Percentiles rank a stretch among this genome's conserved stretches.
These are phyloP conservation scores for Brachirus orientalis DNA, from an alignment of 2,113 vertebrate genomes.

Conservation along the genomic window DNA sequence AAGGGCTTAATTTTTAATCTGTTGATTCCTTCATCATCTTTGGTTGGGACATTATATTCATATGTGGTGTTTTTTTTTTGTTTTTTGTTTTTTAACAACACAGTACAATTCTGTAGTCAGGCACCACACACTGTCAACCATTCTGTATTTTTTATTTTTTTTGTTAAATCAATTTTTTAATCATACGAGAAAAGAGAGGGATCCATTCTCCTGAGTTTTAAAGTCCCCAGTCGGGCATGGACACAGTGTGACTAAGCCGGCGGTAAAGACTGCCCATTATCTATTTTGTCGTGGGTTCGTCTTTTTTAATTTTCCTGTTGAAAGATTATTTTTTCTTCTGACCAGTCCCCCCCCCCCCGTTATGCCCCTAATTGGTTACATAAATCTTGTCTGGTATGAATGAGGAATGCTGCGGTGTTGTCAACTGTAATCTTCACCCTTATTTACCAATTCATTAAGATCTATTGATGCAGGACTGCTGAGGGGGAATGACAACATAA, in stretches of 20 bases:
- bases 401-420: constrained; percentile 99
- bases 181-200: constrained; percentile 27
- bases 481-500: constrained; percentile 99
- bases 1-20: constrained; percentile 67
- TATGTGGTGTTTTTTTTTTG: constrained; percentile 25
- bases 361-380: constrained; percentile 99
- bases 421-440: constrained; percentile 99
- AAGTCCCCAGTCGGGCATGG: constrained; percentile 76
- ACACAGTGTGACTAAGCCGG: constrained; percentile 86
- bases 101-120: constrained; percentile 21
- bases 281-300: constrained; percentile 93
- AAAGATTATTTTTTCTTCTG: constrained; percentile 95
- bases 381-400: constrained; percentile 99
- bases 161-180: constrained; percentile 63
- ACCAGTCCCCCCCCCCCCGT: constrained; percentile 91
- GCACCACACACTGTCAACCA: constrained; percentile 8
- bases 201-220: constrained; percentile 26
- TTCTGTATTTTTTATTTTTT: constrained; percentile 37
- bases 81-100: too few species aligned
- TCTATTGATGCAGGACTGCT: constrained; percentile 98
- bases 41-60: constrained; percentile 47
- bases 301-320: constrained; percentile 96
- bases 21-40: constrained; percentile 63
- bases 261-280: constrained; percentile 94
- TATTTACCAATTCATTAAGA: constrained; percentile 99